Conservation (phyloP, 1,140 invertebrate species). For the Sesamia nonagrioides region DNA sequence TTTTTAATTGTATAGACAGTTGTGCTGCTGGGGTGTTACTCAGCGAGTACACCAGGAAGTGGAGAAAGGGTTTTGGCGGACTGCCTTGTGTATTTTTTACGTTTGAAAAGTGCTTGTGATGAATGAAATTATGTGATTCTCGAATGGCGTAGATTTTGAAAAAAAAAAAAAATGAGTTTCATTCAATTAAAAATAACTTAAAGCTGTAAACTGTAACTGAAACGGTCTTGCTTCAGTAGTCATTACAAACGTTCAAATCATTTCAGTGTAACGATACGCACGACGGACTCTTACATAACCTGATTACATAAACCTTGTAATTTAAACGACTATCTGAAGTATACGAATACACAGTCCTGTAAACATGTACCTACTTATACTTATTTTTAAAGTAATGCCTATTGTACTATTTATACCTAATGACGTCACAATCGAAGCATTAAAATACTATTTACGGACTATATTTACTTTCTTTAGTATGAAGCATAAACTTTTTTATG, state of each 20-base stretch:
- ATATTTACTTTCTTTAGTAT: constrained; percentile 32
- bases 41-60: no score
- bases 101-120: no score
- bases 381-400: neutral
- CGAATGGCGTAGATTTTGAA: no score
- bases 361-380: neutral
- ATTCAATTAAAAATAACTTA: constrained; percentile 1
- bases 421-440: constrained; percentile 14
- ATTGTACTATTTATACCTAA: neutral
- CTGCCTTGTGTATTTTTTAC: no score
- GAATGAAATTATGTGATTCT: no score
- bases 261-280: constrained; percentile 11
- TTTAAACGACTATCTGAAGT: neutral
- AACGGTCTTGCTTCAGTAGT: constrained; percentile 8
- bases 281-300: constrained; percentile 2
- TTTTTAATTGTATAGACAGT: no score
- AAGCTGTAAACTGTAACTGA: neutral
- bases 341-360: neutral
- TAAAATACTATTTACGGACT: neutral
- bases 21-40: no score
- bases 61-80: no score
- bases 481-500: constrained; percentile 19
- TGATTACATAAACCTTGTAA: constrained; percentile 22
- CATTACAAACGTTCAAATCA: constrained; percentile 17
- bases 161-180: neutral